A percentile compares a stretch with the other conserved stretches of the same genome.
phyloP scores from a whole-genome alignment of 2,113 vertebrate genomes.

The Synchiropus splendidus region DNA sequence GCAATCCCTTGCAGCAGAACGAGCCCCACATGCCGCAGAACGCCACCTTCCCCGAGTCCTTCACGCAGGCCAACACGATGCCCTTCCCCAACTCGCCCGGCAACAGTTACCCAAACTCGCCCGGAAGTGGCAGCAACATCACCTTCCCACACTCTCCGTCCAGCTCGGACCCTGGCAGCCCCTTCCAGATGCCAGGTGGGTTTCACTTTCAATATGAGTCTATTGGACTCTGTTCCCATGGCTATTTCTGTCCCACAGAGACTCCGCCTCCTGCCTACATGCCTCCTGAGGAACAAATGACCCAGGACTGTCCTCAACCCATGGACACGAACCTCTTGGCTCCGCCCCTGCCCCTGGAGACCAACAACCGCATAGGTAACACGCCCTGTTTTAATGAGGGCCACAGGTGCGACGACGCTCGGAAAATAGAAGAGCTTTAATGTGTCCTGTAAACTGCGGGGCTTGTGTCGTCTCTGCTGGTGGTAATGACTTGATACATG shows the following conservation, averaged over 20 bases:
- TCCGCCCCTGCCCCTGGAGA: conserved; percentile 75
- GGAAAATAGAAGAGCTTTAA: conserved; percentile 41
- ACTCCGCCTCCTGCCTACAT: conserved; percentile 95
- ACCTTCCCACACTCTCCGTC: conserved; percentile 92
- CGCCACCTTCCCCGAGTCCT: conserved; percentile 88
- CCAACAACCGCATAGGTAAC: conserved; percentile 82
- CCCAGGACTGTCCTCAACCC: conserved; percentile 90
- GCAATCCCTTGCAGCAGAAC: conserved; percentile 84
- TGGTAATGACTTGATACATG: conserved; percentile 46
- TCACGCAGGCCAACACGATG: conserved; percentile 71
- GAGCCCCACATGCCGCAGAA: conserved; percentile 98
- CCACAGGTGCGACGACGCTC: too few species aligned
- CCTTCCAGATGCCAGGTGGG: conserved; percentile 96
- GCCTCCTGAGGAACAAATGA: conserved; percentile 93
- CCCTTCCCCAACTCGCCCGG: conserved; percentile 70
- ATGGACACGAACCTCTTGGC: conserved; percentile 95
- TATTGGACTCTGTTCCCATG: too few species aligned
- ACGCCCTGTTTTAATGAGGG: too few species aligned
- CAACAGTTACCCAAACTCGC: conserved; percentile 91
- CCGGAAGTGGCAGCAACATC: conserved; percentile 81
- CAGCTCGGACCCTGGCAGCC: conserved; percentile 91
- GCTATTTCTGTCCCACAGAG: too few species aligned
- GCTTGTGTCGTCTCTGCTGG: conserved; percentile 43
- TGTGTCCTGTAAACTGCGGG: conserved; percentile 32
- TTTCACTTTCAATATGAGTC: not conserved